Evolutionary conservation across 2,113 vertebrate species (phyloP), one percentile per base, ranked within the genome.

Genomic region (Leuciscus idus): DNA sequence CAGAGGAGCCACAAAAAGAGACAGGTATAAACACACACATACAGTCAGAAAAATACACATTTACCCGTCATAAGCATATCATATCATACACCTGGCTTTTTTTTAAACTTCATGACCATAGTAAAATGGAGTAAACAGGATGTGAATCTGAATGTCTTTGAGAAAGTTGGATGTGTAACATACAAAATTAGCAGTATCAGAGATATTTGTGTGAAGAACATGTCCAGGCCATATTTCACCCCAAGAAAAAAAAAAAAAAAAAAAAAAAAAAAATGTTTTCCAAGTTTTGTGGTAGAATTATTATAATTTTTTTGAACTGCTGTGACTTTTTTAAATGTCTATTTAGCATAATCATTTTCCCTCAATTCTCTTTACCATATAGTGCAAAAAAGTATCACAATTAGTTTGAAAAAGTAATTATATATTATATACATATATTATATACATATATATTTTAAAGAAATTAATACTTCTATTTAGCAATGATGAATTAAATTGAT

Each of bases 1-100:
- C 81, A 84, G 88, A 87, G 80, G 86, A 87, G 88, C 86, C 88
- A 26, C 85, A 85, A 87, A 83, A 85, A 81, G 88, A 86, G 74
- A 88, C 80, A 90, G 89, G 89, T 90, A 90, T 86, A 90, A 87
- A 87, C 86, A 89, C 83, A 59, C 59, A 68, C 55, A 81, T 23
- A 59, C 76, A 68, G 62, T 84, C 75, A 80, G 62, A 86, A 57
- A 64, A 80, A 73, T 39, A 82, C 66, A 62, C 55, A 83, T 15
- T 23, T 80, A 55, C 26, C 21, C 59, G 55, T 66, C 70, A 66
- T 36, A 21, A 28, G 36, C 4, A 15, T 6, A 39, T 21, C 55
- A 62, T 76, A 62, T 80, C 77, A 48, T 81, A 23, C 17, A 9
- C 39, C 33, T 46, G 43, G 5, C 17, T 73, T 17, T 46, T 30